Percentiles rank a stretch among this genome's conserved stretches.
Conservation (phyloP, 1,140 invertebrate species). For the Sarcophaga peregrina region DNA sequence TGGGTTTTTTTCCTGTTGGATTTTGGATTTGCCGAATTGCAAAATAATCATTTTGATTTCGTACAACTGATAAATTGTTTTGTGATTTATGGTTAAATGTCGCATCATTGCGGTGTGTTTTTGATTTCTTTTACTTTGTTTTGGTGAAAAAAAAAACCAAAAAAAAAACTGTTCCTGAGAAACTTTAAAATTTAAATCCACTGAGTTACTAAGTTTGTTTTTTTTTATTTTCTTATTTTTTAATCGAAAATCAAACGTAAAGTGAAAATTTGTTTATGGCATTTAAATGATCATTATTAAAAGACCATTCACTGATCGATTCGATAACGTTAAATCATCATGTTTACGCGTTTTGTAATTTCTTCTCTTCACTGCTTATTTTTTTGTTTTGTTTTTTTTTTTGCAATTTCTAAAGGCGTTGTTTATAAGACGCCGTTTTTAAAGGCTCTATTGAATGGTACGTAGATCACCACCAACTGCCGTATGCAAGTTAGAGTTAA, state of each 20-base stretch:
- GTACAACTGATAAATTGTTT: conserved; percentile 8
- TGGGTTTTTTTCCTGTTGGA: too few species aligned
- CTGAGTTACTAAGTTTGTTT: not conserved
- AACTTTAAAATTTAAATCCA: not conserved
- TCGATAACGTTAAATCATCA: conserved; percentile 36
- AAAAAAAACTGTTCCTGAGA: not conserved
- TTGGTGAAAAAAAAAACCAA: not conserved
- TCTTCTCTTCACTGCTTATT: not conserved
- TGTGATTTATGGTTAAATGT: conserved; percentile 30
- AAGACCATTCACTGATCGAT: conserved; percentile 39
- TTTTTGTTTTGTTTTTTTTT: not conserved
- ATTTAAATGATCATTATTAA: conserved; percentile 42
- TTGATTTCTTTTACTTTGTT: too few species aligned
- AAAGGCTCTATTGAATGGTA: too few species aligned
- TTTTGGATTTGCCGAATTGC: too few species aligned
- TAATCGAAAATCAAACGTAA: not conserved
- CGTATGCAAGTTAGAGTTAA: too few species aligned
- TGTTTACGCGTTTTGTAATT: conserved; percentile 34
- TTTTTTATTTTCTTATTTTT: not conserved
- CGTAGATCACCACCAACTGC: too few species aligned
- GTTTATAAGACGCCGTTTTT: too few species aligned
- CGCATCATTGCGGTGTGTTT: conserved; percentile 16
- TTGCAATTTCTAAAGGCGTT: not conserved
- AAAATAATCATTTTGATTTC: not conserved
- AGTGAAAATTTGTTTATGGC: conserved; percentile 42